These are phyloP conservation scores for Osmerus eperlanus DNA, from an alignment of 2,113 vertebrate species.

Conservation along the genomic window DNA sequence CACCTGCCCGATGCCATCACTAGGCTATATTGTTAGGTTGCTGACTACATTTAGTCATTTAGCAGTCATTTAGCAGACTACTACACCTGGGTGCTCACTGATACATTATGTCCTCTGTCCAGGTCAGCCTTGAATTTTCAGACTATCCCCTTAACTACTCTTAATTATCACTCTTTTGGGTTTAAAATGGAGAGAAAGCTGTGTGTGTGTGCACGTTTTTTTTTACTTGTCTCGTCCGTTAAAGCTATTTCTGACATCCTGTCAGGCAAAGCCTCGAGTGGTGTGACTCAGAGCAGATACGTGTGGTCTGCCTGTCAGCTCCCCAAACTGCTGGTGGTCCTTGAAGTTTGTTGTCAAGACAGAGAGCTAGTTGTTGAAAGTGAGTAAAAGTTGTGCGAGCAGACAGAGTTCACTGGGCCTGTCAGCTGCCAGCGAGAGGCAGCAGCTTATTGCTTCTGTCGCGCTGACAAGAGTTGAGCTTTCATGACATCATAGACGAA, in stretches of 20 bases:
- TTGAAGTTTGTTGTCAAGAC: constrained; percentile 1
- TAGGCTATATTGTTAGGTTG: too few species aligned
- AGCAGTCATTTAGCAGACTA: too few species aligned
- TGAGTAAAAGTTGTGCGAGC: not conserved
- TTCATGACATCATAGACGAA: not conserved
- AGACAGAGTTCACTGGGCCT: not conserved
- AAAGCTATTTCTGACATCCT: not conserved
- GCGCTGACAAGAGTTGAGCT: not conserved
- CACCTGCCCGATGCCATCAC: too few species aligned
- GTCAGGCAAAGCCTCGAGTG: not conserved
- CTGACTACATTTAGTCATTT: too few species aligned
- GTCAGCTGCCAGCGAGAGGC: not conserved
- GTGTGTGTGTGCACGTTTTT: not conserved
- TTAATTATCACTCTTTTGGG: too few species aligned
- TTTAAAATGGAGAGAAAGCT: not conserved
- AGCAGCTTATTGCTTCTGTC: not conserved
- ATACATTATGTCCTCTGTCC: too few species aligned
- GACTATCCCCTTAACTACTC: too few species aligned
- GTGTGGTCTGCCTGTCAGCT: not conserved
- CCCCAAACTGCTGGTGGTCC: not conserved
- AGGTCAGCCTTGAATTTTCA: too few species aligned
- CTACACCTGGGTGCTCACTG: too few species aligned
- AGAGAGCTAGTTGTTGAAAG: not conserved
- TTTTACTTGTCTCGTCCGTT: not conserved
- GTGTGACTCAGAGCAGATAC: not conserved